Conservation (phyloP, 2,113 vertebrate species). For the Paratilapia polleni region DNA sequence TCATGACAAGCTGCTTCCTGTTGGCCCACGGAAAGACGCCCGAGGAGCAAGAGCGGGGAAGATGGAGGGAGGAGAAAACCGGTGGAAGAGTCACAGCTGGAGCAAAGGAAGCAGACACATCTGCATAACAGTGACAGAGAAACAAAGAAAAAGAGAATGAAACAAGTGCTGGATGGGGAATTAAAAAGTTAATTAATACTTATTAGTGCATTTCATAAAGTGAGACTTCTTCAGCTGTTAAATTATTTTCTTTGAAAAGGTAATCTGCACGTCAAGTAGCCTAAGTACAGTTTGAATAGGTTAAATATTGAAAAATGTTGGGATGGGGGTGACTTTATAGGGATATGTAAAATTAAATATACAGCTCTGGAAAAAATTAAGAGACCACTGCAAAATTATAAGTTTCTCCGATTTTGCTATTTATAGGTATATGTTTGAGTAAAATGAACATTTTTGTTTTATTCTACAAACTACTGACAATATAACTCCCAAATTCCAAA, state of each 20-base stretch:
- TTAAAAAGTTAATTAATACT: neutral
- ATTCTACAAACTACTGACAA: too few species aligned
- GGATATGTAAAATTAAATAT: neutral
- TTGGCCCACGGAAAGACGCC: conserved; percentile 49
- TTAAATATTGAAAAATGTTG: neutral
- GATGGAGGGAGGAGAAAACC: conserved; percentile 11
- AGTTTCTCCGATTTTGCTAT: too few species aligned
- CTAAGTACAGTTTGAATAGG: neutral
- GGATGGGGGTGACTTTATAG: neutral
- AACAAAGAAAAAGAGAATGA: neutral
- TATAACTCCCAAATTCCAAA: too few species aligned
- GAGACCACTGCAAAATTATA: too few species aligned
- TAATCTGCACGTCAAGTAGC: neutral
- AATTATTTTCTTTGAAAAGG: neutral
- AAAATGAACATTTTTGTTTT: too few species aligned
- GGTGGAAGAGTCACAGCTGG: conserved; percentile 40
- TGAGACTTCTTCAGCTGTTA: neutral
- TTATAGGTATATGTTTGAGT: too few species aligned
- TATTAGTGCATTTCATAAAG: neutral
- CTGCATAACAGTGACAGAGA: conserved; percentile 6
- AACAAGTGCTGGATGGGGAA: neutral
- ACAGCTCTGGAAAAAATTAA: too few species aligned
- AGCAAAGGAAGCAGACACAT: neutral
- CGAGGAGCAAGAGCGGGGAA: conserved; percentile 7
- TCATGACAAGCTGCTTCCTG: conserved; percentile 49